Conservation (phyloP, 2,113 vertebrate genomes). For the Charadrius vociferus region DNA sequence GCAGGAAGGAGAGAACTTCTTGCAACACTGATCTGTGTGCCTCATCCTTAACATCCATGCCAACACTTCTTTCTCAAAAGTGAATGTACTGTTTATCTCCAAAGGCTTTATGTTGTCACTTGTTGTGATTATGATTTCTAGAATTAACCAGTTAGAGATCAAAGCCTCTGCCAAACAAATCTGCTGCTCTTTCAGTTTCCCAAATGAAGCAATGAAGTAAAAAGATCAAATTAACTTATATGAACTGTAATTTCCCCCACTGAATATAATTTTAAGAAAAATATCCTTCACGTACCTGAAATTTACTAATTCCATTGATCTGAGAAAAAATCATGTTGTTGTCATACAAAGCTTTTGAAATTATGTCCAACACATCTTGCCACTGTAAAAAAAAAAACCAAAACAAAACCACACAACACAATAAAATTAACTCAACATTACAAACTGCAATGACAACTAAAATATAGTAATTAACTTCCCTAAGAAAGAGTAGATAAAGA, state of each 20-base stretch:
- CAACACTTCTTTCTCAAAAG: background rate
- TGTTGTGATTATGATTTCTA: background rate
- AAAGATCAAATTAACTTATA: background rate
- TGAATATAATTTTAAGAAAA: constrained; percentile 12
- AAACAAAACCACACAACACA: background rate
- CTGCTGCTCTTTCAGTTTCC: background rate
- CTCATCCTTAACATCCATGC: background rate
- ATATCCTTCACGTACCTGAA: constrained; percentile 83
- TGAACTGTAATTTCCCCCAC: background rate
- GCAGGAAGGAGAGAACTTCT: background rate
- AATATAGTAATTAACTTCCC: background rate
- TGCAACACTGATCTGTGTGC: background rate
- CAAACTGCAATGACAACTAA: background rate
- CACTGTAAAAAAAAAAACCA: constrained; percentile 79
- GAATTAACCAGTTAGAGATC: background rate
- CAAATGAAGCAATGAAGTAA: background rate
- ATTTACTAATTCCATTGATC: constrained; percentile 94
- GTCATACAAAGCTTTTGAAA: constrained; percentile 95
- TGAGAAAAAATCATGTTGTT: constrained; percentile 96
- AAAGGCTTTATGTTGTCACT: background rate
- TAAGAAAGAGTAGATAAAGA: background rate
- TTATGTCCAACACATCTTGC: constrained; percentile 97
- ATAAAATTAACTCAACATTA: constrained; percentile 18
- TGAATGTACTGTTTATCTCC: background rate
- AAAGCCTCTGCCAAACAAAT: background rate